Conservation (phyloP, 1,140 invertebrate genomes). For the Propsilocerus akamusi region DNA sequence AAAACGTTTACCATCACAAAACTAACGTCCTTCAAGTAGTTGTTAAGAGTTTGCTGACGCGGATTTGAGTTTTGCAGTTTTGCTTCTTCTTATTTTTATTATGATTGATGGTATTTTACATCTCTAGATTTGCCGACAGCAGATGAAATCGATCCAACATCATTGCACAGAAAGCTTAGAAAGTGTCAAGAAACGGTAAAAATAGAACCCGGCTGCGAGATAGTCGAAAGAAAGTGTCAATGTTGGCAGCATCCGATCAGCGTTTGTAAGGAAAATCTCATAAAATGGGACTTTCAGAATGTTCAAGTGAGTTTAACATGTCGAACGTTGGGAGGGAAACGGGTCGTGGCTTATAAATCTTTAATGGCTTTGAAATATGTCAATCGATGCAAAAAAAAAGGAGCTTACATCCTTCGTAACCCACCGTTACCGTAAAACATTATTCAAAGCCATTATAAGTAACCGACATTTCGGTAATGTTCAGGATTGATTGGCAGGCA, state of each 20-base stretch:
- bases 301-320: background rate
- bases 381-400: background rate
- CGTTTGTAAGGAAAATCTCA: slow-evolving; percentile 12
- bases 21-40: too few species aligned
- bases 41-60: too few species aligned
- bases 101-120: too few species aligned
- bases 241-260: slow-evolving; percentile 19
- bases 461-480: too few species aligned
- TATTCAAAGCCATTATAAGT: too few species aligned
- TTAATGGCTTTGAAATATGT: background rate
- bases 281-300: background rate
- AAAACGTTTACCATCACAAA: too few species aligned
- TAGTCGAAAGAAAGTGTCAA: slow-evolving; percentile 22
- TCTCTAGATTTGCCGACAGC: too few species aligned
- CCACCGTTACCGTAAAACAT: too few species aligned
- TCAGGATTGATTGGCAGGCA: background rate
- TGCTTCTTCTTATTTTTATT: too few species aligned
- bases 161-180: too few species aligned
- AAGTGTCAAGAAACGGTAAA: slow-evolving; percentile 17
- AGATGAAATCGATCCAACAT: too few species aligned
- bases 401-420: background rate
- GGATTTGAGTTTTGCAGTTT: too few species aligned
- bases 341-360: background rate
- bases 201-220: slow-evolving; percentile 20
- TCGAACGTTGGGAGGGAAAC: background rate